Conservation (phyloP, 2,113 vertebrate genomes). For the Rhinogobius similis region DNA sequence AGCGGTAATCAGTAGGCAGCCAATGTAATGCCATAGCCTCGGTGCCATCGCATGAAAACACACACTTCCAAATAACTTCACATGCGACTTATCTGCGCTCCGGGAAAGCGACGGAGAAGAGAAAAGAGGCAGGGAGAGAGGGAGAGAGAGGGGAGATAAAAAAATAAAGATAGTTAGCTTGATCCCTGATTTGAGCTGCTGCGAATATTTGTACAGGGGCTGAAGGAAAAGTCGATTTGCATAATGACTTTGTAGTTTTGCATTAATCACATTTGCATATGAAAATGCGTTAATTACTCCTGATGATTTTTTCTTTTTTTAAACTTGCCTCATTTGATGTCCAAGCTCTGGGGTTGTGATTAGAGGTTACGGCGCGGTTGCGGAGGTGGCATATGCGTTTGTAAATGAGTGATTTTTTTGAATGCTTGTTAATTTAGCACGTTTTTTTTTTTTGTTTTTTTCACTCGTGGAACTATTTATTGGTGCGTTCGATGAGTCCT, state of each 20-base stretch:
- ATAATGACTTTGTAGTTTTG: constrained; percentile 99
- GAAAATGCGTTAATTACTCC: constrained; percentile 99
- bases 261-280: constrained; percentile 99
- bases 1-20: constrained; percentile 83
- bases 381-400: constrained; percentile 55
- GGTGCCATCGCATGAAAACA: constrained; percentile 74
- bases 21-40: constrained; percentile 72
- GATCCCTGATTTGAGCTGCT: constrained; percentile 94
- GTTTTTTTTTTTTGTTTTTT: constrained; percentile 59
- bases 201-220: constrained; percentile 99
- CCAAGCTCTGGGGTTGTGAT: constrained; percentile 88
- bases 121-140: constrained; percentile 53
- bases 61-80: constrained; percentile 91
- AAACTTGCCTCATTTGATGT: constrained; percentile 99
- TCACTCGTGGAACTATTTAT: constrained; percentile 24
- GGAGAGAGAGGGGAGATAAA: constrained; percentile 64
- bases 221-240: constrained; percentile 99
- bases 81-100: constrained; percentile 81
- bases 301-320: constrained; percentile 87
- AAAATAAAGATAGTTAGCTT: constrained; percentile 79
- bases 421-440: constrained; percentile 79
- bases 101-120: constrained; percentile 45
- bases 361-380: constrained; percentile 79
- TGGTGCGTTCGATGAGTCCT: not conserved
- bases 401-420: constrained; percentile 64